Conservation (phyloP, 2,888 invertebrate species). For the Macrophya annulata region DNA sequence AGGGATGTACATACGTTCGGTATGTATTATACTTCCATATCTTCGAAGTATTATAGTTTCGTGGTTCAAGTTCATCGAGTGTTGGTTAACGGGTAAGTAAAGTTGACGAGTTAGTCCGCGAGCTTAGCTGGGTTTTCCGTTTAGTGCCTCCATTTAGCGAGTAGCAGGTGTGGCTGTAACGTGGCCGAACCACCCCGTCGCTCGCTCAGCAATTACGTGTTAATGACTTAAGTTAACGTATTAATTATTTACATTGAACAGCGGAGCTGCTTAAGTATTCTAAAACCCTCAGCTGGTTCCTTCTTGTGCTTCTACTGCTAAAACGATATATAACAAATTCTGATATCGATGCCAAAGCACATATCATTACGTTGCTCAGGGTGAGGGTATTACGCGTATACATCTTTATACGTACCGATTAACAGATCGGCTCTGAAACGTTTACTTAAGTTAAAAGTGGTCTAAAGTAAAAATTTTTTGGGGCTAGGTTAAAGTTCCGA, state of each 20-base stretch:
- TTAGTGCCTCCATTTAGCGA: conserved; percentile 42
- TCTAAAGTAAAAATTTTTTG: too few species aligned
- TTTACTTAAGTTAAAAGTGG: too few species aligned
- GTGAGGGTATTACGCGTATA: neutral
- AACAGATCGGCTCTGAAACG: too few species aligned
- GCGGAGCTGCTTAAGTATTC: conserved; percentile 54
- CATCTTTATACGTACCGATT: too few species aligned
- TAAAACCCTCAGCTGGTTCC: conserved; percentile 39
- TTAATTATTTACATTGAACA: conserved; percentile 65
- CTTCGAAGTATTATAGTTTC: neutral
- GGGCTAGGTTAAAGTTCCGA: neutral
- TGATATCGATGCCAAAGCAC: neutral
- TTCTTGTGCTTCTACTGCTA: neutral
- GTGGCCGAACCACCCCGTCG: conserved; percentile 40
- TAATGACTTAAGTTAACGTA: conserved; percentile 64
- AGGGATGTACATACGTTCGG: neutral
- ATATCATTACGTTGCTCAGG: neutral
- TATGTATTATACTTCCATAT: too few species aligned
- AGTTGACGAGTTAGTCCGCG: conserved; percentile 43
- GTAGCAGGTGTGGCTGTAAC: conserved; percentile 48
- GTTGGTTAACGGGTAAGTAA: conserved; percentile 27
- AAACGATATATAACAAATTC: neutral
- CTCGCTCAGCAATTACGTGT: conserved; percentile 62
- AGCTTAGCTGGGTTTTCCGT: conserved; percentile 37
- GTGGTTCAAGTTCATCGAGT: conserved; percentile 24